Conservation (phyloP, 2,888 invertebrate species). For the Physocephala rufipes region DNA sequence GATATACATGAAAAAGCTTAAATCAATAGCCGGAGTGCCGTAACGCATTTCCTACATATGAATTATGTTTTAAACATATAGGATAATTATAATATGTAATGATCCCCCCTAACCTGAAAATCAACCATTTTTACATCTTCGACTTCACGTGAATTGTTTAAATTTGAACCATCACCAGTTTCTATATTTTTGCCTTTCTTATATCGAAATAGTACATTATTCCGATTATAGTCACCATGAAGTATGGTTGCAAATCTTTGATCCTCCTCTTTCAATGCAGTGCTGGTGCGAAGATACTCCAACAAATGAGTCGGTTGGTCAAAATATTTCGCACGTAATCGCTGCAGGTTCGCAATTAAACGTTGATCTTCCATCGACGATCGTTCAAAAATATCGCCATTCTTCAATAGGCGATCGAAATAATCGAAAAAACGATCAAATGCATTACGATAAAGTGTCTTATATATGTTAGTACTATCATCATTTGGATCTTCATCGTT, state of each 20-base stretch:
- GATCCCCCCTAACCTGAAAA: constrained; percentile 56
- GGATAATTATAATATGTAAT: neutral
- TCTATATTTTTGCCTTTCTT: constrained; percentile 32
- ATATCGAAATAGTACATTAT: constrained; percentile 63
- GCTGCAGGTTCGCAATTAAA: constrained; percentile 48
- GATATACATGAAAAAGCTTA: constrained; percentile 62
- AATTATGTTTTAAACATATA: neutral
- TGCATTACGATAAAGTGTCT: constrained; percentile 54
- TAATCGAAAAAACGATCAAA: constrained; percentile 61
- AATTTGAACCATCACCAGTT: neutral
- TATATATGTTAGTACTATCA: constrained; percentile 51
- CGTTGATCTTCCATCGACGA: constrained; percentile 41
- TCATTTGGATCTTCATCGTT: constrained; percentile 43
- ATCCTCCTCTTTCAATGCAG: constrained; percentile 49
- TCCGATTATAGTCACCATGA: constrained; percentile 64
- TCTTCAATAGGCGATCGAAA: constrained; percentile 51
- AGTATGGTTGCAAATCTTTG: constrained; percentile 56
- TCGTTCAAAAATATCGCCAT: constrained; percentile 39
- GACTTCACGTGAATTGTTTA: constrained; percentile 40
- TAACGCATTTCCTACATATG: constrained; percentile 56
- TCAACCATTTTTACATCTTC: constrained; percentile 60
- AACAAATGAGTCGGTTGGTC: constrained; percentile 54
- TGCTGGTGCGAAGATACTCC: constrained; percentile 53
- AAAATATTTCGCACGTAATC: constrained; percentile 53
- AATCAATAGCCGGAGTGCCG: constrained; percentile 59